Evolutionary conservation across 2,113 vertebrate genomes (phyloP).

Genomic region (Bucco capensis): DNA sequence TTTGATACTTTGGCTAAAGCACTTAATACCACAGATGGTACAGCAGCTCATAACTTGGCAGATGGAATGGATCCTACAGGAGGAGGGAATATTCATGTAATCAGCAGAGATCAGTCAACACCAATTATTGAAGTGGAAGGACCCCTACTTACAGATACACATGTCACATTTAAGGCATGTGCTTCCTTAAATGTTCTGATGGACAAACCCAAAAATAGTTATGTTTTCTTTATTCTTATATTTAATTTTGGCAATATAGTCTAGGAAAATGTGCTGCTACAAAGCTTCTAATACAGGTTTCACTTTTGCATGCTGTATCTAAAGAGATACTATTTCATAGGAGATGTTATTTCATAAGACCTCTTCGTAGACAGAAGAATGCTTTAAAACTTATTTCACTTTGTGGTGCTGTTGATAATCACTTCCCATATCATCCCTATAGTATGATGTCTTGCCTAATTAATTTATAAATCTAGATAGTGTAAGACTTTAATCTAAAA

Average conservation of each 20-base stretch:
- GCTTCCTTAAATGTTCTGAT: background rate
- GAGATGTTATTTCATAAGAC: background rate
- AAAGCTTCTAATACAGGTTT: background rate
- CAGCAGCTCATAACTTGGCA: slow-evolving; percentile 73
- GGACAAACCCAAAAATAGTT: background rate
- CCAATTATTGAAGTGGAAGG: slow-evolving; percentile 98
- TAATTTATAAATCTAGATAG: background rate
- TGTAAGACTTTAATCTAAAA: background rate
- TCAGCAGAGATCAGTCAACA: slow-evolving; percentile 93
- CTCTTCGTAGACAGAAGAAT: background rate
- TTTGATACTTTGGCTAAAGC: slow-evolving; percentile 99
- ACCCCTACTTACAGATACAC: slow-evolving; percentile 94
- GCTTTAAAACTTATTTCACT: background rate
- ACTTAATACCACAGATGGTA: slow-evolving; percentile 85
- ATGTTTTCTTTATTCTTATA: background rate
- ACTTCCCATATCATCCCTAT: background rate
- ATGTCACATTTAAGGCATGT: slow-evolving; percentile 92
- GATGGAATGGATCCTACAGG: slow-evolving; percentile 80
- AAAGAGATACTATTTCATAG: too few species aligned
- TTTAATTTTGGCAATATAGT: background rate
- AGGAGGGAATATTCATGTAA: slow-evolving; percentile 91
- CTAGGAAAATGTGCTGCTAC: background rate
- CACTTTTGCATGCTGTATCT: background rate
- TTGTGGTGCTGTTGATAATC: background rate
- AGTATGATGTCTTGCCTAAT: background rate